A percentile compares a stretch with the other conserved stretches of the same genome.
phyloP scores from a whole-genome alignment of 2,888 invertebrate species.

The Bugulina stolonifera region DNA sequence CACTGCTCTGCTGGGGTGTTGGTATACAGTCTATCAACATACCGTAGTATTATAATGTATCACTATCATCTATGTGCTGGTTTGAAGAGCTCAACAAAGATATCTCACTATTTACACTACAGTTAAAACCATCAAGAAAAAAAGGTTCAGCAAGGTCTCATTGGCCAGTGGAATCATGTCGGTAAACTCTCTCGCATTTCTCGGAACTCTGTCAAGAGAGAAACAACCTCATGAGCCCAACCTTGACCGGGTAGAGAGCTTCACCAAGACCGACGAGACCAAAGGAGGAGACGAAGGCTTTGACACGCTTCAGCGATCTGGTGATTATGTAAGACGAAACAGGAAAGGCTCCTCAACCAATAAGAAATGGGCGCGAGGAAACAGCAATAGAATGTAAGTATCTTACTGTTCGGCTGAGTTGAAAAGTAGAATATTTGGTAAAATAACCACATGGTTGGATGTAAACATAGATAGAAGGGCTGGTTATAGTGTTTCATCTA shows the following conservation, averaged over 20 bases:
- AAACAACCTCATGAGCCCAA: slow-evolving; percentile 24
- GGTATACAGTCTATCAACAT: too few relatives aligned
- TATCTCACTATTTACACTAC: not conserved
- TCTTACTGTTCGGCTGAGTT: too few relatives aligned
- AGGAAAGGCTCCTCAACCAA: slow-evolving; percentile 20
- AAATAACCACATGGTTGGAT: too few relatives aligned
- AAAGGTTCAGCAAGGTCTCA: slow-evolving; percentile 21
- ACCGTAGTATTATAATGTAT: too few relatives aligned
- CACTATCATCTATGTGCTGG: too few relatives aligned
- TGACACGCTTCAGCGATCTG: slow-evolving; percentile 7
- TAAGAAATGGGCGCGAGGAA: slow-evolving; percentile 6
- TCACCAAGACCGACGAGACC: slow-evolving; percentile 1
- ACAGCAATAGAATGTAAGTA: slow-evolving; percentile 8
- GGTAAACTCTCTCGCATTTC: slow-evolving; percentile 18
- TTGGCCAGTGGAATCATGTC: slow-evolving; percentile 25
- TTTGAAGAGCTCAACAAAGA: too few relatives aligned
- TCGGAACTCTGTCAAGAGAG: slow-evolving; percentile 12
- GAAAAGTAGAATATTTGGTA: too few relatives aligned
- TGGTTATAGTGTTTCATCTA: too few relatives aligned
- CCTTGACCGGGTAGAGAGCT: not conserved
- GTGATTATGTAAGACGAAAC: slow-evolving; percentile 15
- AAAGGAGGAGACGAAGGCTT: slow-evolving; percentile 4
- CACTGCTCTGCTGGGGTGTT: too few relatives aligned
- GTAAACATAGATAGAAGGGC: too few relatives aligned
- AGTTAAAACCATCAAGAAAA: slow-evolving; percentile 22